Base-by-base conservation (phyloP, 2,113 vertebrate genomes). In the Plestiodon gilberti region DNA sequence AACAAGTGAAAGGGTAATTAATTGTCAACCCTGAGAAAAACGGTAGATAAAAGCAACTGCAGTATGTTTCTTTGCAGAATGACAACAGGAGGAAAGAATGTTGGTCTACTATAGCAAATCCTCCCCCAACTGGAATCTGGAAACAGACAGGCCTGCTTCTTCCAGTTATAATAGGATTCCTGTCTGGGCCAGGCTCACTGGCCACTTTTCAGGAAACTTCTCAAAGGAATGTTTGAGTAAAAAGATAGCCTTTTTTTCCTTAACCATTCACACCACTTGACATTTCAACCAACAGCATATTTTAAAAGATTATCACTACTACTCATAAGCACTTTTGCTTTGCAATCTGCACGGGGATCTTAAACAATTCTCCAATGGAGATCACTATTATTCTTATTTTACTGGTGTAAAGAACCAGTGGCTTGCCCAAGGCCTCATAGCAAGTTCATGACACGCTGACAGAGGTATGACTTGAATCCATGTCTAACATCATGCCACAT, bases 41-140 rank as follows among this genome's bases (percentile, higher is more conserved):
- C 87, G 90, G 75, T 48, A 90, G 81, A 93, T 86, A 89, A 13
- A 87, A 78, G 78, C 75, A 86, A n/a, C 78, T 61, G 74, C 30
- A 62, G 30, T 52, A 83, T 89, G 87, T 89, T 87, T 69, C 57
- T 0, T 1, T 86, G 71, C 61, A 35, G 55, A 33, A 67, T 20
- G 43, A 15, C 48, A 52, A 62, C 86, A 81, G 90, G 87, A 89
- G 67, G 38, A 20, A 70, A 92, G 92, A 89, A 91, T 89, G 90
- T 93, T 82, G 52, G 84, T 85, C 57, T 90, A 89, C 28, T 62
- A 18, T 85, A 83, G 80, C 91, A 88, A 87, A 89, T 90, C 92
- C 93, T 94, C 92, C 91, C 93, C 17, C 5, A 78, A 83, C 79
- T 94, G 94, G 93, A 93, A 95, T 94, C 92, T 89, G 91, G 64